Evolutionary conservation across 1,140 invertebrate genomes (phyloP).

Genomic region (Papilio dardanus): DNA sequence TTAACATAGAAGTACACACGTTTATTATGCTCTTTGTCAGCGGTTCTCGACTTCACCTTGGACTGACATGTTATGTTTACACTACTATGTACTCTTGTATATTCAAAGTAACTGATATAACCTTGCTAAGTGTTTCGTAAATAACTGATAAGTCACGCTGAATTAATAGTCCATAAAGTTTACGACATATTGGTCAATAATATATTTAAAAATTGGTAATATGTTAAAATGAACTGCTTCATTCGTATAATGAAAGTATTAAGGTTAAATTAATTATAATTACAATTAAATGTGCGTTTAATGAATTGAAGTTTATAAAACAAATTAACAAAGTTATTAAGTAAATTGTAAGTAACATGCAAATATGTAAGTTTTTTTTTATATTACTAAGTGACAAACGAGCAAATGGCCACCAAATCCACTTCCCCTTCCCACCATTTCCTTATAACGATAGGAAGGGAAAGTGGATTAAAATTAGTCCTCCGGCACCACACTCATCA

Average conservation of each 20-base stretch:
- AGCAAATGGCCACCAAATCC: no score
- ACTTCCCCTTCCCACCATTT: no score
- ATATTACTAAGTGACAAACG: no score
- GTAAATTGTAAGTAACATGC: no score
- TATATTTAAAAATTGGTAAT: not conserved
- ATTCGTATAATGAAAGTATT: no score
- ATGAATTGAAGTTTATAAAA: not conserved
- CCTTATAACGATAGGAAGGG: no score
- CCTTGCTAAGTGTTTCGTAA: conserved; percentile 16
- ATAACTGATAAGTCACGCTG: conserved; percentile 1
- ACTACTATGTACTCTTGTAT: not conserved
- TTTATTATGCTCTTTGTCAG: not conserved
- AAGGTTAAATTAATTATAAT: not conserved
- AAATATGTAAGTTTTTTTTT: no score
- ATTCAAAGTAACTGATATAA: conserved; percentile 11
- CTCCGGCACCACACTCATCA: no score
- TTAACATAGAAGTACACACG: not conserved
- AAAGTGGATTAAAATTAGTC: no score
- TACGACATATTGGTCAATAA: conserved; percentile 10
- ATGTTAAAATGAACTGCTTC: not conserved
- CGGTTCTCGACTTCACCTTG: conserved; percentile 12
- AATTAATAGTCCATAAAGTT: conserved; percentile 12
- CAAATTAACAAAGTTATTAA: no score
- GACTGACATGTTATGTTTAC: conserved; percentile 16
- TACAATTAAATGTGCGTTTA: not conserved